These are phyloP conservation scores for Hydrolagus affinis DNA, from an alignment of 2,113 vertebrate species.

Conservation along the genomic window DNA sequence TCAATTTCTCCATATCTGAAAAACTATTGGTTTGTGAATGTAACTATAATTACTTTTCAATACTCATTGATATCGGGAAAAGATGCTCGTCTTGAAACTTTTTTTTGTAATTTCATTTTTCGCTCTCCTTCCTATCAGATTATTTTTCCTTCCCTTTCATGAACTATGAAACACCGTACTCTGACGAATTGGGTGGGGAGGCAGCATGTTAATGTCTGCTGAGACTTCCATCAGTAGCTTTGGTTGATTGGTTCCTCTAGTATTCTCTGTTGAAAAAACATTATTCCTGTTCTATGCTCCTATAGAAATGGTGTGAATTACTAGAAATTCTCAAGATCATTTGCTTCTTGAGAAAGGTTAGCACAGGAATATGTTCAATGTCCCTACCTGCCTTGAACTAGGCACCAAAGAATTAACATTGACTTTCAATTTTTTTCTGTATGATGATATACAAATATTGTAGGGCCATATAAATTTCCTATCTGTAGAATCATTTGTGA, in stretches of 20 bases:
- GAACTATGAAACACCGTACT: background rate
- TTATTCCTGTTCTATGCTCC: background rate
- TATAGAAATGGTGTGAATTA: background rate
- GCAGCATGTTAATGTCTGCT: background rate
- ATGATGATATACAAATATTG: background rate
- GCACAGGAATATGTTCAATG: background rate
- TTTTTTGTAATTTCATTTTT: background rate
- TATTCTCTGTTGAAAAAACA: background rate
- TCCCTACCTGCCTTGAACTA: background rate
- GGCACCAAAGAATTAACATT: background rate
- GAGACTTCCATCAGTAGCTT: background rate
- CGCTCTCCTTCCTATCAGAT: background rate
- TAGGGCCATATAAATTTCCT: too few relatives aligned
- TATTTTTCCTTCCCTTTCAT: background rate
- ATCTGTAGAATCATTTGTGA: too few relatives aligned
- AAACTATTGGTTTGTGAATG: background rate
- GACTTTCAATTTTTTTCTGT: background rate
- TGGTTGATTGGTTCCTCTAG: background rate
- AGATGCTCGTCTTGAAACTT: background rate
- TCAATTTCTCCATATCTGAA: background rate
- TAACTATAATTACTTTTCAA: too few relatives aligned
- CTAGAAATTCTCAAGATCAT: background rate
- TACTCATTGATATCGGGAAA: background rate
- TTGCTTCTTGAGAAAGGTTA: background rate
- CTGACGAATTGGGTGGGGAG: background rate